These are phyloP conservation scores for Takifugu bimaculatus DNA, from an alignment of 2,113 vertebrate genomes.

Conservation along the genomic window DNA sequence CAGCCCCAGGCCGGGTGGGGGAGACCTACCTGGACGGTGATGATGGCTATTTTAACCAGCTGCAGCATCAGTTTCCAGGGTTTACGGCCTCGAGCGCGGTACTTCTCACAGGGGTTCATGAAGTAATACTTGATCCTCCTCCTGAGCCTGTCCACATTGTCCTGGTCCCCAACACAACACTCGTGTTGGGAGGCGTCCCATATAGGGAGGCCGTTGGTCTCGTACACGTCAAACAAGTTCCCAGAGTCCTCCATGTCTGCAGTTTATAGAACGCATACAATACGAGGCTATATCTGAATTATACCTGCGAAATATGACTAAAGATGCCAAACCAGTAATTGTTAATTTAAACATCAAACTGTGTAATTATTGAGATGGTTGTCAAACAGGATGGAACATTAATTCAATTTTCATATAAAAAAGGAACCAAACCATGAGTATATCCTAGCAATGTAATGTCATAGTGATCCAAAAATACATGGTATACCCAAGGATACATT, in stretches of 20 bases:
- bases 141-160: conserved; percentile 78
- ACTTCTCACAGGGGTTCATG: conserved; percentile 95
- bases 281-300: too few relatives aligned
- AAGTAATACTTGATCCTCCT: conserved; percentile 90
- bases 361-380: too few relatives aligned
- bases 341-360: too few relatives aligned
- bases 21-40: conserved; percentile 83
- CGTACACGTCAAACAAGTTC: conserved; percentile 30
- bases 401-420: too few relatives aligned
- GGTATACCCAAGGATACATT: too few relatives aligned
- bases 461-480: too few relatives aligned
- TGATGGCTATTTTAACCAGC: conserved; percentile 87
- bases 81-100: conserved; percentile 85
- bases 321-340: too few relatives aligned
- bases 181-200: conserved; percentile 30
- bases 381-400: too few relatives aligned
- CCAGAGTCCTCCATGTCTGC: conserved; percentile 60
- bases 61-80: conserved; percentile 91
- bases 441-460: too few relatives aligned
- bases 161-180: conserved; percentile 41
- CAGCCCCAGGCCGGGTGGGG: not conserved
- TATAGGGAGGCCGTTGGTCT: conserved; percentile 1
- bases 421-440: too few relatives aligned
- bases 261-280: too few relatives aligned
- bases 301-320: too few relatives aligned